Evolutionary conservation across 2,113 vertebrate species (phyloP), one percentile per base, ranked within the genome.

Genomic region (Ellobius talpinus): DNA sequence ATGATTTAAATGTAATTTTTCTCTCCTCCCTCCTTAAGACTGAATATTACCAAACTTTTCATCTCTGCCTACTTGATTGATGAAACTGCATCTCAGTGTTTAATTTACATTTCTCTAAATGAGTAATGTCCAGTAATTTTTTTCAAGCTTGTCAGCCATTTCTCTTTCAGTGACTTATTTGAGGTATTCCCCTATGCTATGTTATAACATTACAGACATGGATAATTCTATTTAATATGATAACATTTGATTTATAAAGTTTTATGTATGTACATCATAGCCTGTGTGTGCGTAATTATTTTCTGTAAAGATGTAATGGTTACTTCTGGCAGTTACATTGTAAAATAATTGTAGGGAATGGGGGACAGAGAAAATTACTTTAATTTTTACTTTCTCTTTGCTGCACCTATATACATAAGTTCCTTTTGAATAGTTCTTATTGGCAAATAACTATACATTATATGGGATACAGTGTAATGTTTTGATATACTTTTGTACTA

Each of bases 31-130:
- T 94, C 33, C 42, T 90, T 90, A 94, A 86, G 42, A 73, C 65
- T 73, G 21, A 19, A 6, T 63, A 92, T 77, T 90, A 79, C 7
- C 39, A 90, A 91, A 88, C n/a, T 31, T 89, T 91, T 92, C 39
- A 93, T 94, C 63, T 95, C 90, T 93, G 77, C 73, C 79, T 79
- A 5, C 81, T 88, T 96, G 90, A 97, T 93, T 39, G 76, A 90
- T 94, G 81, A 90, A 85, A 81, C 31, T 92, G 23, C 6, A 47
- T 70, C 94, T 91, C 55, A 23, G 79, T 36, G 23, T 92, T 97
- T 92, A 94, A 97, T 82, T 90, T 79, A 85, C 29, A 66, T 73
- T 88, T 96, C 74, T 94, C 93, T 77, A 68, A 36, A 3, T 94
- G 92, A 90, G 33, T 94, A 70, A 91, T 21, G 36, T 5, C 65